Conservation (phyloP, 2,113 vertebrate genomes). For the Isurus oxyrinchus region DNA sequence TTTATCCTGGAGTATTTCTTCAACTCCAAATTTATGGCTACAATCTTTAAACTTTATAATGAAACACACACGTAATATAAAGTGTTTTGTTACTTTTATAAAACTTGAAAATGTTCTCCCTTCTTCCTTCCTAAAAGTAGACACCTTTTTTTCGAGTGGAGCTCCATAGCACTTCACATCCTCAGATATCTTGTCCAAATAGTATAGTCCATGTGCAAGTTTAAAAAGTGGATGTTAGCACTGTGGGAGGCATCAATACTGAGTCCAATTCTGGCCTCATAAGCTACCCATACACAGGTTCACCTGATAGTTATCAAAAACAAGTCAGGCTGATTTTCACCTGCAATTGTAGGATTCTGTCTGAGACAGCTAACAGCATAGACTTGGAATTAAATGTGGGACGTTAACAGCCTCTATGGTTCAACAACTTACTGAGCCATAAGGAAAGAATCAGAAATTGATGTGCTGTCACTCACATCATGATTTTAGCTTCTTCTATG, state of each 20-base stretch:
- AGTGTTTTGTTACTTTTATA: neutral
- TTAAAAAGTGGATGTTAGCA: neutral
- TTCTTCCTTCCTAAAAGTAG: neutral
- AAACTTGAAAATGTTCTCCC: neutral
- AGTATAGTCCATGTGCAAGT: neutral
- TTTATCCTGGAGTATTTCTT: neutral
- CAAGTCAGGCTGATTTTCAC: neutral
- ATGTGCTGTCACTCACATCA: conserved; percentile 70
- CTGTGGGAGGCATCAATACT: neutral
- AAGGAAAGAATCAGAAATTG: neutral
- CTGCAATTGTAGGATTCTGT: neutral
- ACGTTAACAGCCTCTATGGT: neutral
- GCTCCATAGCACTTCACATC: neutral
- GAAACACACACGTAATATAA: neutral
- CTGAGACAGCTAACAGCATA: neutral
- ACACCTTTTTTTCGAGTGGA: neutral
- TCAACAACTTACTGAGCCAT: neutral
- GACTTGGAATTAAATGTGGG: neutral
- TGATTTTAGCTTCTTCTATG: conserved; percentile 90
- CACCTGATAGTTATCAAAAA: neutral
- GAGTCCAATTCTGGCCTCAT: neutral
- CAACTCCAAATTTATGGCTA: neutral
- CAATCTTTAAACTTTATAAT: neutral
- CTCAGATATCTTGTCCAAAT: neutral
- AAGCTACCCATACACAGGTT: neutral